Conservation (phyloP, 2,113 vertebrate species). For the Numenius arquata region DNA sequence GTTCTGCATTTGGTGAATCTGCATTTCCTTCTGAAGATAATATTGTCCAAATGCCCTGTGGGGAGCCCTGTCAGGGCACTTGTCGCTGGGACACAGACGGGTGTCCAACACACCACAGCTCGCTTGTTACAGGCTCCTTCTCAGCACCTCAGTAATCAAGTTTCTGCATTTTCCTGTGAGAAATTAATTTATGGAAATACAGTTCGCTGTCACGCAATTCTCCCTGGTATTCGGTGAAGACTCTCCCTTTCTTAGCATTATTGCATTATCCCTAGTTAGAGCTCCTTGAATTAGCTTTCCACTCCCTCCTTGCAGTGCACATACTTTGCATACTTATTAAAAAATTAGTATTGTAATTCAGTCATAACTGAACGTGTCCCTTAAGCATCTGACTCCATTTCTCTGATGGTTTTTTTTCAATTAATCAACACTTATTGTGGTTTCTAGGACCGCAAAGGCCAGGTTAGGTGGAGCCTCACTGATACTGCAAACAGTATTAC, state of each 20-base stretch:
- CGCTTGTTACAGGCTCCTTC: not conserved
- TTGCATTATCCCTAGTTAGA: not conserved
- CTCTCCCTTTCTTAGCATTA: not conserved
- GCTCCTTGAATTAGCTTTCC: not conserved
- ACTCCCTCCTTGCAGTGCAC: not conserved
- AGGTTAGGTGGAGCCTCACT: not conserved
- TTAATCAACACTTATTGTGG: not conserved
- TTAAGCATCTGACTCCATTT: not conserved
- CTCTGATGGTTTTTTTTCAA: not conserved
- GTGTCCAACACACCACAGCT: not conserved
- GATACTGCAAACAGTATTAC: not conserved
- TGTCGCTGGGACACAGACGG: rapidly evolving
- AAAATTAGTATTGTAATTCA: not conserved
- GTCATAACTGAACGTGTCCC: not conserved
- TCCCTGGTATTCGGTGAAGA: not conserved
- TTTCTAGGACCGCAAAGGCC: not conserved
- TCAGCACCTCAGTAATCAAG: not conserved
- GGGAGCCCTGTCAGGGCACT: not conserved
- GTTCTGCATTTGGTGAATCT: not conserved
- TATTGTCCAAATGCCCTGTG: rapidly evolving
- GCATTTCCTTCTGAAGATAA: not conserved
- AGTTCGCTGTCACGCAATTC: not conserved
- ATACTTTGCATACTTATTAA: not conserved
- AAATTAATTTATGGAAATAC: not conserved
- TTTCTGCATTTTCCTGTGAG: not conserved